These are phyloP conservation scores for Drosophila simulans DNA, from an alignment of 1,140 invertebrate species.

Conservation along the genomic window DNA sequence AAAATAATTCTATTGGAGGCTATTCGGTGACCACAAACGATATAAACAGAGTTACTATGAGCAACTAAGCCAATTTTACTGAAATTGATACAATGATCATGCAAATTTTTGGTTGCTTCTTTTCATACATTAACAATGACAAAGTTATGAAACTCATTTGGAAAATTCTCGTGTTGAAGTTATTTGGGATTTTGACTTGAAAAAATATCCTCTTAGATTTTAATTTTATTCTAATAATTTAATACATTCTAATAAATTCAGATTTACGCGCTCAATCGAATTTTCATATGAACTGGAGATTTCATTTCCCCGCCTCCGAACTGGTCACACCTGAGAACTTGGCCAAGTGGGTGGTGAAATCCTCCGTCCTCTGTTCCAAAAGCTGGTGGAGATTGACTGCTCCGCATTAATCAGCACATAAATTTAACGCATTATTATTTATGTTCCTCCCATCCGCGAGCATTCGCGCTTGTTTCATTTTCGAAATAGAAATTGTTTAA, in stretches of 20 bases:
- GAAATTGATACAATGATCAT: neutral
- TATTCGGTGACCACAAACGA: conserved; percentile 9
- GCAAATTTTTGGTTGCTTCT: too few relatives aligned
- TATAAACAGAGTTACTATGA: neutral
- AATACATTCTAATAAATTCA: too few relatives aligned
- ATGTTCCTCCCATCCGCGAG: conserved; percentile 50
- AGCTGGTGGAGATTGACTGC: conserved; percentile 71
- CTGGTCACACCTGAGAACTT: conserved; percentile 66
- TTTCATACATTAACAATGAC: too few relatives aligned
- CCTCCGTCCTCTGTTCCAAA: neutral
- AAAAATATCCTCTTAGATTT: too few relatives aligned
- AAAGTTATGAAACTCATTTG: too few relatives aligned
- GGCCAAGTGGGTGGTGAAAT: conserved; percentile 26
- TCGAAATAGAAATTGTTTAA: conserved; percentile 79
- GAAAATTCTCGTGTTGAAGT: too few relatives aligned
- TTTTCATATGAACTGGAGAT: conserved; percentile 67
- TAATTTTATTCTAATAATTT: too few relatives aligned
- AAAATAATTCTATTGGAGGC: neutral
- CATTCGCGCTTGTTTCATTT: conserved; percentile 63
- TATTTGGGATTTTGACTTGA: too few relatives aligned
- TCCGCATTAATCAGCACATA: conserved; percentile 77
- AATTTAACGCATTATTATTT: conserved; percentile 83
- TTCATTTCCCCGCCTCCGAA: conserved; percentile 7
- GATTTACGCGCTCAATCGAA: conserved; percentile 15
- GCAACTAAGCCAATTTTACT: neutral